Conservation (phyloP, 2,888 invertebrate species). For the Podotricha telesiphe region DNA sequence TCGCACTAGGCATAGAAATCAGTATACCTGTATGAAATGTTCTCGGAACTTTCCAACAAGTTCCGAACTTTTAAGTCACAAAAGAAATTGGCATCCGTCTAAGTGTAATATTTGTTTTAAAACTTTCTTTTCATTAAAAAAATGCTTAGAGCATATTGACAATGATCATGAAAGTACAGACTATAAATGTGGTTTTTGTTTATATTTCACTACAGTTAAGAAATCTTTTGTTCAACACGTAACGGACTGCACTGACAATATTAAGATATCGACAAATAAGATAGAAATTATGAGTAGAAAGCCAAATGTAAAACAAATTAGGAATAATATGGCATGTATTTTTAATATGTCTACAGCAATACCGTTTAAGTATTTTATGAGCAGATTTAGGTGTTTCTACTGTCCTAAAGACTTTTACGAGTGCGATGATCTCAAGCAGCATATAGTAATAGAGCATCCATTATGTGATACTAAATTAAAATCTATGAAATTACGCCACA, state of each 20-base stretch:
- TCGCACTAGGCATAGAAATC: constrained; percentile 56
- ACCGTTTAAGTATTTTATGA: constrained; percentile 70
- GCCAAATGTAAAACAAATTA: constrained; percentile 56
- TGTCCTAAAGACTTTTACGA: constrained; percentile 66
- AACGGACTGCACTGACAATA: constrained; percentile 34
- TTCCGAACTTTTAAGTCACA: constrained; percentile 56
- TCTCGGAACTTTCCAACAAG: constrained; percentile 51
- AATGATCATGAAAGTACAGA: constrained; percentile 51
- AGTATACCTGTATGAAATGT: constrained; percentile 52
- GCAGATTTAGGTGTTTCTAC: constrained; percentile 70
- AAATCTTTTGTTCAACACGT: constrained; percentile 36
- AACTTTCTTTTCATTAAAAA: constrained; percentile 55
- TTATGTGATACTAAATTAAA: constrained; percentile 63
- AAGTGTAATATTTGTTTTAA: constrained; percentile 64
- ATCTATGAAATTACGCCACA: constrained; percentile 62
- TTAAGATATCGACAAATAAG: constrained; percentile 13
- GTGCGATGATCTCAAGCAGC: constrained; percentile 63
- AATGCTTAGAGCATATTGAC: constrained; percentile 62
- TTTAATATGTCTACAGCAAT: constrained; percentile 69
- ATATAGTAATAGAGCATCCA: constrained; percentile 63
- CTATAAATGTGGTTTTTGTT: constrained; percentile 60
- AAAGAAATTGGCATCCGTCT: constrained; percentile 56
- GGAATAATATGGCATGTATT: constrained; percentile 61
- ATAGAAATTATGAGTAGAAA: constrained; percentile 47
- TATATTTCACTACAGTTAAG: constrained; percentile 54